Evolutionary conservation across 2,888 invertebrate species (phyloP).

Genomic region (Eustalomyia histrio): DNA sequence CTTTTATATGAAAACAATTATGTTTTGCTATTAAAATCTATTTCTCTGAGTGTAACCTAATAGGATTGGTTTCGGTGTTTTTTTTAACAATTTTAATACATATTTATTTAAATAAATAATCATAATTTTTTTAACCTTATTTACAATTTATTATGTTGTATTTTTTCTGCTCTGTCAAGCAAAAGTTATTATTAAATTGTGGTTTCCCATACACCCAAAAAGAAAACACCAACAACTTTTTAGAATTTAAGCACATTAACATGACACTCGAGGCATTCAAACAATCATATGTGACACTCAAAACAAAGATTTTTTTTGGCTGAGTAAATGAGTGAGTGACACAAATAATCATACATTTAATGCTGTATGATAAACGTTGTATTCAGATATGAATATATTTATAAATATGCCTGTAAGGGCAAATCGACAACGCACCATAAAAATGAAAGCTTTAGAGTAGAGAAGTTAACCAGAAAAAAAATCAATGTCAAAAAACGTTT

Average conservation of each 20-base stretch:
- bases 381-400: not conserved
- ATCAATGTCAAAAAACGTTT: conserved; percentile 32
- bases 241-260: conserved; percentile 18
- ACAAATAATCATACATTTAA: conserved; percentile 23
- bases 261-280: conserved; percentile 32
- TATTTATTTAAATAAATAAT: not conserved
- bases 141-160: conserved; percentile 1
- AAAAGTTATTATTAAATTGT: conserved; percentile 17
- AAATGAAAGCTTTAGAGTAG: not conserved
- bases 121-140: conserved; percentile 25
- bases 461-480: not conserved
- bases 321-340: conserved; percentile 25
- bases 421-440: conserved; percentile 10
- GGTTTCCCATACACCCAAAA: conserved; percentile 21
- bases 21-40: not conserved
- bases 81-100: not conserved
- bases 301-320: conserved; percentile 9
- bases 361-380: conserved; percentile 8
- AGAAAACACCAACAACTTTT: conserved; percentile 14
- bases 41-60: not conserved
- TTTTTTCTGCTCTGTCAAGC: conserved; percentile 22
- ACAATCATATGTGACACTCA: conserved; percentile 18
- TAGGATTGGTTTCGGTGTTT: not conserved
- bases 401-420: conserved; percentile 4
- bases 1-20: too few relatives aligned